Percentiles rank a stretch among this genome's conserved stretches.
phyloP scores from a whole-genome alignment of 2,888 invertebrate genomes.

The Metellina segmentata region DNA sequence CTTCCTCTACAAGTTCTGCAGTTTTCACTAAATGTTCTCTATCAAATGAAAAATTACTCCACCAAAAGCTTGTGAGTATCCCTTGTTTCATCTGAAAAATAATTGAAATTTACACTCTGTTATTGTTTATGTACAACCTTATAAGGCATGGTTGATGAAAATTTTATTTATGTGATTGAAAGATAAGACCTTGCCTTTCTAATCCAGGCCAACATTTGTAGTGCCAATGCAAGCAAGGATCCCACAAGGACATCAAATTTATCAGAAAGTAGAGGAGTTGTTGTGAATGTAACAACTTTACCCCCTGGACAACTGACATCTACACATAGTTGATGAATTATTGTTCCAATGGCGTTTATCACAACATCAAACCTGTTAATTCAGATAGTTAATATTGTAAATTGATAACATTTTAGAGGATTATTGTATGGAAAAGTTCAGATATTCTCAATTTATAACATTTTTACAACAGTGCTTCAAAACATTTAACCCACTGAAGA shows the following conservation, averaged over 20 bases:
- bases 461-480: too few relatives aligned
- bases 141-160: neutral
- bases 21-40: constrained; percentile 80
- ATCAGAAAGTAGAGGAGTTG: constrained; percentile 83
- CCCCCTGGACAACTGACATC: constrained; percentile 81
- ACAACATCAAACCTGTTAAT: constrained; percentile 82
- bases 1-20: constrained; percentile 83
- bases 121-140: neutral
- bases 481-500: neutral
- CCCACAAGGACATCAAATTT: constrained; percentile 82
- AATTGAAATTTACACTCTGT: neutral
- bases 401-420: neutral
- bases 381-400: neutral
- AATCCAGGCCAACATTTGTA: constrained; percentile 48
- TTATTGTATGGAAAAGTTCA: neutral
- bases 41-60: constrained; percentile 52
- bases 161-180: constrained; percentile 6
- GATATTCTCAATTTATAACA: neutral
- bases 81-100: constrained; percentile 48
- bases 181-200: constrained; percentile 72
- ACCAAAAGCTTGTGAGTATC: constrained; percentile 34
- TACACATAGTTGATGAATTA: constrained; percentile 80
- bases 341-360: constrained; percentile 83
- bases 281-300: constrained; percentile 83
- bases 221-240: constrained; percentile 76